Evolutionary conservation across 2,113 vertebrate genomes (phyloP).

Genomic region (Pelodiscus sinensis): DNA sequence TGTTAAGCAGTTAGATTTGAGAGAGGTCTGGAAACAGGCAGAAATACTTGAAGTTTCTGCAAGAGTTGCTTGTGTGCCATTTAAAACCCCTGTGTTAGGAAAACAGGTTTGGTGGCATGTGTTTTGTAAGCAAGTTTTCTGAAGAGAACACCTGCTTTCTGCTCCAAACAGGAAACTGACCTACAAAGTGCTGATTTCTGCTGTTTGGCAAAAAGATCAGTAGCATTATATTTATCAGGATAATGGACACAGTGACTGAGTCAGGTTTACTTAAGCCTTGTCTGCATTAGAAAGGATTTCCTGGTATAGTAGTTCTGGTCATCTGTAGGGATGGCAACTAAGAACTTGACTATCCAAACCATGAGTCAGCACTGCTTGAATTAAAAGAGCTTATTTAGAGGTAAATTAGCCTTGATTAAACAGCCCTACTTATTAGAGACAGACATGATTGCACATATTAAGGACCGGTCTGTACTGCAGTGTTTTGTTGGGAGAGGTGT

Average conservation of each 20-base stretch:
- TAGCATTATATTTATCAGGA: not conserved
- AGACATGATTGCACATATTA: not conserved
- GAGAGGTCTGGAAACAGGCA: not conserved
- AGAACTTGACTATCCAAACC: not conserved
- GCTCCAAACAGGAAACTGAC: not conserved
- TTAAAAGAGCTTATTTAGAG: not conserved
- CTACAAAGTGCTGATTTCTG: not conserved
- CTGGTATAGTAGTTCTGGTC: not conserved
- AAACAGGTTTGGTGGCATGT: not conserved
- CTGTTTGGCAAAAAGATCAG: not conserved
- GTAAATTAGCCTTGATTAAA: not conserved
- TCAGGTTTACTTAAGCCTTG: not conserved
- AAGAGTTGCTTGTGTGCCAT: not conserved
- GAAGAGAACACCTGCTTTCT: not conserved
- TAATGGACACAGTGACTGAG: not conserved
- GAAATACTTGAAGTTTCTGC: not conserved
- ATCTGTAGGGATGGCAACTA: not conserved
- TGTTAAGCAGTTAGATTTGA: not conserved
- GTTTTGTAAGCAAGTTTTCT: not conserved
- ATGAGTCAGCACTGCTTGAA: not conserved
- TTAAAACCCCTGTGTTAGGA: not conserved
- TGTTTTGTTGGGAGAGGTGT: not conserved
- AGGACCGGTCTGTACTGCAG: not conserved
- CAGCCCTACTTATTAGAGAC: not conserved
- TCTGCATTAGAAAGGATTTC: not conserved